Base-by-base conservation (phyloP, 2,113 vertebrate species). In the Thymallus thymallus region DNA sequence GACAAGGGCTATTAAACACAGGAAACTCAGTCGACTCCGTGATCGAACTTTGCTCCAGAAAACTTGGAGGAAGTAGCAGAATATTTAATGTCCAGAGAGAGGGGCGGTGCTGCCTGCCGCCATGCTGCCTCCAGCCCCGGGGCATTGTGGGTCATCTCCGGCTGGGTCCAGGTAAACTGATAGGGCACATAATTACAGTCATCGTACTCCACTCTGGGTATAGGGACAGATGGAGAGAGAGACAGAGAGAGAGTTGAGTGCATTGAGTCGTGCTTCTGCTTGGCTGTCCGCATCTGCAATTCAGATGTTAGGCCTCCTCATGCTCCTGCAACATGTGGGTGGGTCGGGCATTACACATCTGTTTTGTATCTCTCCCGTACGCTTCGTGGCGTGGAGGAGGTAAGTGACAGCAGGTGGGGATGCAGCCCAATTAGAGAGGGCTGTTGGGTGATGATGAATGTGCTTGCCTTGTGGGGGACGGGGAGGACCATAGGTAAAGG, bases 371-470 rank as follows among this genome's bases (percentile, higher is more conserved):
- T 87, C 88, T 82, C 88, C 62, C 32, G 64, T 85, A 85, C 74
- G 79, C 72, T 71, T 22, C 5, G n/a, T 73, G 86, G 82, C 78
- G 88, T 86, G 79, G 82, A 85, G 83, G 84, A 74, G 78, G 86
- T 91, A 91, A 94, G 88, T 93, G 93, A 93, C 92, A 93, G 91
- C 89, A 91, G 88, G 87, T 90, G 85, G 86, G 80, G 85, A 91
- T 88, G 87, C 84, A 78, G 88, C 87, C 92, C 92, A 93, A 93
- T 93, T 92, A 93, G 83, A 92, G 83, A 78, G 74, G 84, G 81
- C 87, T 92, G 89, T 88, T 91, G 88, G 87, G 88, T 86, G 84
- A 90, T 89, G 91, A 93, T 92, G 90, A 92, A 93, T 91, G 82
- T 84, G 84, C 78, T 85, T 64, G 87, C 84, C 88, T 89, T 86